Evolutionary conservation across 2,113 vertebrate genomes (phyloP).

Genomic region (Lethenteron reissneri): DNA sequence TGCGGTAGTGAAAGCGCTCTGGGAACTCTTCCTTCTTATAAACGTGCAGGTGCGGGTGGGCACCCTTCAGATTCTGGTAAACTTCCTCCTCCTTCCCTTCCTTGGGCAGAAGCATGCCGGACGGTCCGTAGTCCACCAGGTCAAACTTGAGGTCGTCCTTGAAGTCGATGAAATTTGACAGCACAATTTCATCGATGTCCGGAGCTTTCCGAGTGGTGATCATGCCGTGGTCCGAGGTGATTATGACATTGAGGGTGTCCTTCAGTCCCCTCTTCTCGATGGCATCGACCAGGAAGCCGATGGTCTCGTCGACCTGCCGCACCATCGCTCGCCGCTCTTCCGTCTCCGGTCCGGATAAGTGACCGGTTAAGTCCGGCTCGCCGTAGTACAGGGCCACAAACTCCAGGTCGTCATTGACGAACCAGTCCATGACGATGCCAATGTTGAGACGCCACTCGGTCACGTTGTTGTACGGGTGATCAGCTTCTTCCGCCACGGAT

Average conservation of each 20-base stretch:
- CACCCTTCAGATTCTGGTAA: slow-evolving; percentile 24
- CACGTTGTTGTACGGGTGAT: slow-evolving; percentile 31
- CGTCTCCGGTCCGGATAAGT: slow-evolving; percentile 44
- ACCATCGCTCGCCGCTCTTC: slow-evolving; percentile 27
- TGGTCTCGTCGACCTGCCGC: slow-evolving; percentile 42
- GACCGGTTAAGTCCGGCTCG: slow-evolving; percentile 43
- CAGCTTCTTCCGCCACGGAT: slow-evolving; percentile 27
- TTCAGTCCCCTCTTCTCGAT: slow-evolving; percentile 20
- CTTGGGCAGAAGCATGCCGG: slow-evolving; percentile 36
- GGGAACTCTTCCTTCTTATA: slow-evolving; percentile 36
- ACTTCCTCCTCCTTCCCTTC: slow-evolving; percentile 26
- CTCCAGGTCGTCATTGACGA: slow-evolving; percentile 26
- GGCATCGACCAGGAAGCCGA: slow-evolving; percentile 37
- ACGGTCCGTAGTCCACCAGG: slow-evolving; percentile 40
- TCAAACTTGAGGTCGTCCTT: slow-evolving; percentile 24
- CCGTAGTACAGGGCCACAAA: slow-evolving; percentile 62
- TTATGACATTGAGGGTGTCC: slow-evolving; percentile 33
- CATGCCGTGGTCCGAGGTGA: slow-evolving; percentile 49
- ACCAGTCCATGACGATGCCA: slow-evolving; percentile 35
- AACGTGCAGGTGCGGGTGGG: slow-evolving; percentile 29
- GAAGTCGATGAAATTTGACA: slow-evolving; percentile 27
- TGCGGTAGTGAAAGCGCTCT: slow-evolving; percentile 28
- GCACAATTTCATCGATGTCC: slow-evolving; percentile 25
- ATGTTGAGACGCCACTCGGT: slow-evolving; percentile 37
- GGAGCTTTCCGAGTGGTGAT: slow-evolving; percentile 32